These are phyloP conservation scores for Numida meleagris DNA, from an alignment of 2,113 vertebrate species.

Conservation along the genomic window DNA sequence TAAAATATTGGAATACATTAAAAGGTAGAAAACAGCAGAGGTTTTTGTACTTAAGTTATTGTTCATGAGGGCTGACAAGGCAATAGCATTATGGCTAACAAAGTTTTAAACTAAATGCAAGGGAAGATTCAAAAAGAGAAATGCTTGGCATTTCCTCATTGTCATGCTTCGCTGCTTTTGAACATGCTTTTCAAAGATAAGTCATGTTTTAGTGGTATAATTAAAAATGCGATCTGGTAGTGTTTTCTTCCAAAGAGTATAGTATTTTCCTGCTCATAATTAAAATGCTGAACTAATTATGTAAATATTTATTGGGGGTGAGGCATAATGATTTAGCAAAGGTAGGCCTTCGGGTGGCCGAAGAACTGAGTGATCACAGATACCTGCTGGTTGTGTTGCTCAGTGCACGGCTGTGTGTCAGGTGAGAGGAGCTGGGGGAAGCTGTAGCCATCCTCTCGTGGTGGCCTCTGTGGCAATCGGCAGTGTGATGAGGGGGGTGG, in stretches of 20 bases:
- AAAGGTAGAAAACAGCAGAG: background rate
- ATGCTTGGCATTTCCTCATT: background rate
- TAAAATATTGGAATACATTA: background rate
- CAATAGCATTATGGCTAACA: background rate
- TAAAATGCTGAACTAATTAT: background rate
- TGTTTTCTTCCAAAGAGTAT: background rate
- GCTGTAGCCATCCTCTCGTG: background rate
- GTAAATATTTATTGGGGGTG: background rate
- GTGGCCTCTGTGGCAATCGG: background rate
- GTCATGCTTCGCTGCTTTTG: background rate
- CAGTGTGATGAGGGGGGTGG: fast-evolving
- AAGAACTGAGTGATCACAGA: background rate
- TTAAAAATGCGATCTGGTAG: background rate
- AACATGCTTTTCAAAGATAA: background rate
- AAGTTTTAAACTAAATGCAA: background rate
- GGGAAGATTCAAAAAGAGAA: background rate
- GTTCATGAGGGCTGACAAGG: background rate
- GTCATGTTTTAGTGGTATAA: background rate
- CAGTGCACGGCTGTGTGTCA: background rate
- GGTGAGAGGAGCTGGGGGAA: background rate
- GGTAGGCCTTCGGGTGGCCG: background rate
- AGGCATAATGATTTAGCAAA: background rate
- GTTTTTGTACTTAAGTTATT: background rate
- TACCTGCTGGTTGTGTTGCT: background rate
- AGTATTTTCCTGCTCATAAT: background rate